A percentile compares a stretch with the other conserved stretches of the same genome.
phyloP scores from a whole-genome alignment of 2,797 vertebrate genomes.

The Sebastes matsubarae region DNA sequence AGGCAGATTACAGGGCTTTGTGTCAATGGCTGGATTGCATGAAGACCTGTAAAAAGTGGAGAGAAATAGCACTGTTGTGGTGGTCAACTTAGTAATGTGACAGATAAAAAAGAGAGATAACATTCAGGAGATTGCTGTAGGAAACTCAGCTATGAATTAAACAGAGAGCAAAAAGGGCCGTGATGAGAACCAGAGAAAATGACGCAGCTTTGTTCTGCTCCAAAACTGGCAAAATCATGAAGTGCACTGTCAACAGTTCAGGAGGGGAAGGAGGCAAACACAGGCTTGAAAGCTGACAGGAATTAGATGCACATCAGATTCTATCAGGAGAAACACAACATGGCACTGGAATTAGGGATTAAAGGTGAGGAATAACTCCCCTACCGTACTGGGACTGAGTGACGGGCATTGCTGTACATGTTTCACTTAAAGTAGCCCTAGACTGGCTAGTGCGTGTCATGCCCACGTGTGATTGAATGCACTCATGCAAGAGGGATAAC shows the following conservation, averaged over 20 bases:
- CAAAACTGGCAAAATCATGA: constrained; percentile 26
- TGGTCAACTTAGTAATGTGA: constrained; percentile 1
- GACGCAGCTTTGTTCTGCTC: constrained; percentile 18
- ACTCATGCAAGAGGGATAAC: constrained; percentile 63
- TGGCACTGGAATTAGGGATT: constrained; percentile 40
- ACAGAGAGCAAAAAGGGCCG: neutral
- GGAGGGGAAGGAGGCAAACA: constrained; percentile 13
- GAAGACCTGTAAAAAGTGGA: constrained; percentile 48
- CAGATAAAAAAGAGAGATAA: neutral
- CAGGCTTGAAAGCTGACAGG: constrained; percentile 38
- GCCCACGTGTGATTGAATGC: constrained; percentile 45
- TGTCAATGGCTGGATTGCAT: constrained; percentile 42
- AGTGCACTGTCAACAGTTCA: constrained; percentile 16
- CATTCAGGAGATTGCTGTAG: neutral
- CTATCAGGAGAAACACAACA: constrained; percentile 12
- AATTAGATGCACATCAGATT: constrained; percentile 45
- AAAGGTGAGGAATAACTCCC: constrained; percentile 19
- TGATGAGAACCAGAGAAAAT: constrained; percentile 12
- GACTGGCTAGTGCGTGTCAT: constrained; percentile 16
- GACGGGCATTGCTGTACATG: constrained; percentile 15
- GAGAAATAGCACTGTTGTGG: constrained; percentile 1
- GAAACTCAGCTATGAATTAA: neutral
- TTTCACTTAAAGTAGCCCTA: constrained; percentile 10
- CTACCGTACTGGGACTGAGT: constrained; percentile 9
- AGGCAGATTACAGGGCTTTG: constrained; percentile 64